A percentile compares a stretch with the other conserved stretches of the same genome.
Evolutionary conservation across 2,888 invertebrate genomes (phyloP).

Genomic region (Dendrolimus pini): DNA sequence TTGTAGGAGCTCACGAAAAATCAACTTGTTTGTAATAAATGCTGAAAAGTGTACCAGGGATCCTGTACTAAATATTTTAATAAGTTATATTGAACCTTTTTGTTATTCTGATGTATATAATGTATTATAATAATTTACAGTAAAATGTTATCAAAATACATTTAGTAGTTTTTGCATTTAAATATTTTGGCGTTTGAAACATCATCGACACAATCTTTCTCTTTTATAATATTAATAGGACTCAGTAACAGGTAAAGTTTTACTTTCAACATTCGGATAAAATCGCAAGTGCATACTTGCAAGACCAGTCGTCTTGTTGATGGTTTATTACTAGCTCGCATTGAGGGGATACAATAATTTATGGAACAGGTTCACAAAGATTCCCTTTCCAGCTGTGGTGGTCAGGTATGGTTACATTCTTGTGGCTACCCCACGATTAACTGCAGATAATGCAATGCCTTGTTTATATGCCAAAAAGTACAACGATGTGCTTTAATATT

Average conservation of each 20-base stretch:
- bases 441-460: constrained; percentile 32
- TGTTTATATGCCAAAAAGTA: too few relatives aligned
- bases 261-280: not conserved
- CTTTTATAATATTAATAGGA: too few relatives aligned
- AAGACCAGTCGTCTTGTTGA: not conserved
- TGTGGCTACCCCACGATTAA: constrained; percentile 43
- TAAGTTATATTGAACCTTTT: too few relatives aligned
- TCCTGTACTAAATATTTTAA: too few relatives aligned
- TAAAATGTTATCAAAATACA: not conserved
- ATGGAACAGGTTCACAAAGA: constrained; percentile 54
- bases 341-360: constrained; percentile 27
- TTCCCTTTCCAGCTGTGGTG: constrained; percentile 52
- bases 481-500: too few relatives aligned
- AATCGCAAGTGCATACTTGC: not conserved
- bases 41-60: too few relatives aligned
- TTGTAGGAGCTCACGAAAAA: too few relatives aligned
- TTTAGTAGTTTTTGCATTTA: not conserved
- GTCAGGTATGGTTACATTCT: constrained; percentile 42
- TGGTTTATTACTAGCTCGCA: constrained; percentile 11
- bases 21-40: too few relatives aligned
- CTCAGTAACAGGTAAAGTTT: not conserved
- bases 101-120: too few relatives aligned
- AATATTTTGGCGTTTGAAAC: too few relatives aligned
- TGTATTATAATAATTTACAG: too few relatives aligned
- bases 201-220: too few relatives aligned